Evolutionary conservation across 2,113 vertebrate species (phyloP), one percentile per base, ranked within the genome.

Genomic region (Mormyrus iriodes): DNA sequence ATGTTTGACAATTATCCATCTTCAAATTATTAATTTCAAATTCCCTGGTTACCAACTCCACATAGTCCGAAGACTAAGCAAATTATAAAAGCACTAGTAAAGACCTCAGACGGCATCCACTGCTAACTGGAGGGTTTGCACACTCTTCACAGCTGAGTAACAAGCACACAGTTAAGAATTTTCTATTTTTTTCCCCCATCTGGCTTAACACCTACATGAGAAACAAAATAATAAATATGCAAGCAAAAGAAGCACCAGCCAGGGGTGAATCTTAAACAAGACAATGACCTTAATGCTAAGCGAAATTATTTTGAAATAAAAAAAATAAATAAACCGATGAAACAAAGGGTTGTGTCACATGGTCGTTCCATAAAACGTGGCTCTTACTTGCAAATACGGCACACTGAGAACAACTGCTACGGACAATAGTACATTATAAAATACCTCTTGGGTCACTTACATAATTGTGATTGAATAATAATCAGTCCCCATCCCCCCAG

Each of bases 211-310:
- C 53, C 86, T 48, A 87, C 86, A 44, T 4, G 21, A 42, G 51
- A 15, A 87, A 87, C 27, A 52, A 86, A 86, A 86, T 13, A 86
- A 35, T 27, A 86, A 48, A 27, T 61, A 61, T 65, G 39, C 86
- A 87, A 65, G 39, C 13, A 58, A 86, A 86, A 31, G 9, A 86
- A 53, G 4, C 15, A 8, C 46, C 31, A 53, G n/a, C 49, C 51
- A 86, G 51, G 31, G n/a, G 27, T 55, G n/a, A 8, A 85, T 86
- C 13, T 49, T 87, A 27, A 87, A 65, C 86, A 24, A 48, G 44
- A 84, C 48, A 39, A 86, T 27, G 46, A 53, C 49, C 85, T 35
- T 53, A 53, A 51, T 52, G 46, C 49, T 31, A 46, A 51, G 49
- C n/a, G 8, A 27, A 19, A 53, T 55, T 4, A 31, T 86, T 31